These are phyloP conservation scores for Scaptomyza hsui DNA, from an alignment of 1,140 invertebrate species.

Conservation along the genomic window DNA sequence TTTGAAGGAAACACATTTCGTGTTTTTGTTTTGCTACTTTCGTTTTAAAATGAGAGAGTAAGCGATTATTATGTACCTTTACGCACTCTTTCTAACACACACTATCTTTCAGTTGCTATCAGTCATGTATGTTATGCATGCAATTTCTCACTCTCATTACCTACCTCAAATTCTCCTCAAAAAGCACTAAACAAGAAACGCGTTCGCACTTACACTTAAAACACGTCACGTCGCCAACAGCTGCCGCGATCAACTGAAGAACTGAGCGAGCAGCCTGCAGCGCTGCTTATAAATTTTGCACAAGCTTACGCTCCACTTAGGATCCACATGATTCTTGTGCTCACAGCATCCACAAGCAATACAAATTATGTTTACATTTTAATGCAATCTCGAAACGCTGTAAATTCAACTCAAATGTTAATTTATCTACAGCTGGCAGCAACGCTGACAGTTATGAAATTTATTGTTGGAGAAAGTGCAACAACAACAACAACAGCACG, in stretches of 20 bases:
- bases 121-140: not conserved
- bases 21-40: too few relatives aligned
- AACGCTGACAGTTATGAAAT: constrained; percentile 65
- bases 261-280: not conserved
- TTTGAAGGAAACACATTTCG: too few relatives aligned
- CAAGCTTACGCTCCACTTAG: constrained; percentile 34
- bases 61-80: too few relatives aligned
- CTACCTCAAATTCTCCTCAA: not conserved
- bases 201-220: not conserved
- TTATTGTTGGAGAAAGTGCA: constrained; percentile 46
- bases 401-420: constrained; percentile 67
- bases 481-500: constrained; percentile 23
- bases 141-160: not conserved
- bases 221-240: constrained; percentile 4
- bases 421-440: constrained; percentile 51
- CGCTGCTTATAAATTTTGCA: not conserved
- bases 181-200: constrained; percentile 10
- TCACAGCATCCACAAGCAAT: constrained; percentile 18
- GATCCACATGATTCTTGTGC: not conserved
- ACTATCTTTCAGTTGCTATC: not conserved
- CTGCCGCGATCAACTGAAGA: constrained; percentile 30
- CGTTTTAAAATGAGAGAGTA: too few relatives aligned
- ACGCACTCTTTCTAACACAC: not conserved
- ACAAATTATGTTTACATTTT: constrained; percentile 18
- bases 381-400: constrained; percentile 48